Conservation (phyloP, 2,797 vertebrate genomes). For the Alcedo atthis region DNA sequence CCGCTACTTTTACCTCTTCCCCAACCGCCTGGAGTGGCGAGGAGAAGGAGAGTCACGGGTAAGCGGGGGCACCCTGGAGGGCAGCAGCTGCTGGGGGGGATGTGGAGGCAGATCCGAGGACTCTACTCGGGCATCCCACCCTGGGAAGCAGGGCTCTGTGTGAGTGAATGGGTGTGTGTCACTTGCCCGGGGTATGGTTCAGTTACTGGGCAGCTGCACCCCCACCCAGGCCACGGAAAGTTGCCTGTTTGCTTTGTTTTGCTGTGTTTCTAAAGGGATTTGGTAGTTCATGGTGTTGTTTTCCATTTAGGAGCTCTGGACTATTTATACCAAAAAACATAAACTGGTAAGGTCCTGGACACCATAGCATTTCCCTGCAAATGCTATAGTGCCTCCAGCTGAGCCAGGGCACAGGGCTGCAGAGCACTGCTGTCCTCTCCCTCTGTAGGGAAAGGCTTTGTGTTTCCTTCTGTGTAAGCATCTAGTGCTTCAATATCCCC, state of each 20-base stretch:
- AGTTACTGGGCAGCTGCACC: too few relatives aligned
- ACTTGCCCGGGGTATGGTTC: too few relatives aligned
- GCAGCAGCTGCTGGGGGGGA: too few relatives aligned
- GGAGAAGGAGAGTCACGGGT: too few relatives aligned
- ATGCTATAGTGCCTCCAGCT: constrained; percentile 42
- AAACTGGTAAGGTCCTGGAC: constrained; percentile 82
- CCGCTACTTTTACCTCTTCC: constrained; percentile 90
- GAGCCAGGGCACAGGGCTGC: not conserved
- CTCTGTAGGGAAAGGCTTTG: not conserved
- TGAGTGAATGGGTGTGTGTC: too few relatives aligned
- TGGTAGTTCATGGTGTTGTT: constrained; percentile 47
- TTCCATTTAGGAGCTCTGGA: constrained; percentile 84
- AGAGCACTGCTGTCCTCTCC: not conserved
- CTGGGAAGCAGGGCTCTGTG: too few relatives aligned
- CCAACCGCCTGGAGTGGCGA: too few relatives aligned
- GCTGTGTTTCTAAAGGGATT: not conserved
- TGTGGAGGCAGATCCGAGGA: too few relatives aligned
- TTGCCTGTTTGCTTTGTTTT: not conserved
- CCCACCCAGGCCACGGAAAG: not conserved
- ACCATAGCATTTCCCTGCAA: constrained; percentile 38
- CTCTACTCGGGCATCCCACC: too few relatives aligned
- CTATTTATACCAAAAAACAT: constrained; percentile 80
- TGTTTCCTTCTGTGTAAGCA: not conserved
- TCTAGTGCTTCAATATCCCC: not conserved
- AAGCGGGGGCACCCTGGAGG: too few relatives aligned